These are phyloP conservation scores for Villa cingulata DNA, from an alignment of 2,888 invertebrate genomes.

Conservation along the genomic window DNA sequence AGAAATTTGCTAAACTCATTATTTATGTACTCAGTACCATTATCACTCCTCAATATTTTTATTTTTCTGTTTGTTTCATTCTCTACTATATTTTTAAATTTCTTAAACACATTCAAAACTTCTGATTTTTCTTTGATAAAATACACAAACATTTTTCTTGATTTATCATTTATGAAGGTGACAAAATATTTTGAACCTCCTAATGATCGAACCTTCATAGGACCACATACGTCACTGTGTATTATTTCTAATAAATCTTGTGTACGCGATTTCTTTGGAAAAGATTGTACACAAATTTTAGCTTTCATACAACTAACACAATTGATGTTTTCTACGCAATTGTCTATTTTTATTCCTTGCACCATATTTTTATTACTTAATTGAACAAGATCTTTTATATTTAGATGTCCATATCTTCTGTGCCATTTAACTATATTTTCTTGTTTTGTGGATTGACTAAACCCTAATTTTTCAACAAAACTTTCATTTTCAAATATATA, in stretches of 20 bases:
- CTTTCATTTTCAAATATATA: too few species aligned
- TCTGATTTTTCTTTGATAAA: constrained; percentile 12
- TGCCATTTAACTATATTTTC: too few species aligned
- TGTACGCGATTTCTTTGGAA: background rate
- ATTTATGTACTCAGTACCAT: constrained; percentile 4
- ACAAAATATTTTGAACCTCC: constrained; percentile 11
- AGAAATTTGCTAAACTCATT: background rate
- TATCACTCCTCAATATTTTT: constrained; percentile 4
- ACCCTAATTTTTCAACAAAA: too few species aligned
- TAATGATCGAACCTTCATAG: constrained; percentile 6
- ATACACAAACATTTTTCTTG: constrained; percentile 4
- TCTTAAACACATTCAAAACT: constrained; percentile 8
- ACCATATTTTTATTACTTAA: background rate
- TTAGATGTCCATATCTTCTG: background rate
- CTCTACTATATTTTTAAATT: constrained; percentile 8
- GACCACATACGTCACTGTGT: constrained; percentile 7
- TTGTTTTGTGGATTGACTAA: too few species aligned
- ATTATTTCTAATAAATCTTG: background rate
- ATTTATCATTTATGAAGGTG: constrained; percentile 13
- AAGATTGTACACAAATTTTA: background rate
- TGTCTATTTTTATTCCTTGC: background rate
- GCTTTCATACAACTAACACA: background rate
- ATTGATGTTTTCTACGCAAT: background rate
- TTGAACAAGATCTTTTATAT: background rate
- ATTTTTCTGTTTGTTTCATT: constrained; percentile 9